Conservation (phyloP, 2,888 invertebrate species). For the Colletes collaris region DNA sequence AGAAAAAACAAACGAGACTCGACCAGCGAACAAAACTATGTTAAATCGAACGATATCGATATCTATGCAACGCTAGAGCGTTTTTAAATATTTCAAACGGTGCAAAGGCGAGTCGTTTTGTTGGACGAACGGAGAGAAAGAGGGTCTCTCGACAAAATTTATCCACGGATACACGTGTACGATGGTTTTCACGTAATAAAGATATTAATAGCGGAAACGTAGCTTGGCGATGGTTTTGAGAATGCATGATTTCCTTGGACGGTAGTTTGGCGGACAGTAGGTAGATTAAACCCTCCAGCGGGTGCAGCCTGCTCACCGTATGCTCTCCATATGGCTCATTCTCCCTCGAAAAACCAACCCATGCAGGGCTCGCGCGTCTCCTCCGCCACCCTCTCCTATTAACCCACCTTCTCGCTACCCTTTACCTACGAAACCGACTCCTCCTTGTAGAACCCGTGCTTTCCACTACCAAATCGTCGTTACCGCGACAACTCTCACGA, state of each 20-base stretch:
- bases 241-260: constrained; percentile 78
- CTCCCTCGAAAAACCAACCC: constrained; percentile 72
- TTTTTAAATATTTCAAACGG: no score
- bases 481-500: no score
- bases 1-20: background rate
- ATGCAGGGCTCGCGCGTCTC: constrained; percentile 62
- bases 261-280: constrained; percentile 81
- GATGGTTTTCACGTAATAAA: constrained; percentile 29
- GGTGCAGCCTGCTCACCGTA: constrained; percentile 81
- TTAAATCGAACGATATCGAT: no score
- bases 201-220: constrained; percentile 68
- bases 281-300: constrained; percentile 81
- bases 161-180: constrained; percentile 17
- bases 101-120: background rate
- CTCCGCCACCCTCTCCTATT: constrained; percentile 61
- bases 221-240: constrained; percentile 61
- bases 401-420: constrained; percentile 67
- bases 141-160: background rate
- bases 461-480: constrained; percentile 23
- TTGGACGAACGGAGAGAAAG: background rate
- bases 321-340: constrained; percentile 82
- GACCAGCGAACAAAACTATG: background rate
- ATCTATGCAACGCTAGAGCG: no score
- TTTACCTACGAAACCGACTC: constrained; percentile 39
- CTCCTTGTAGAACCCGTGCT: constrained; percentile 45